Conservation (phyloP, 2,113 vertebrate genomes). For the Zosterops lateralis region DNA sequence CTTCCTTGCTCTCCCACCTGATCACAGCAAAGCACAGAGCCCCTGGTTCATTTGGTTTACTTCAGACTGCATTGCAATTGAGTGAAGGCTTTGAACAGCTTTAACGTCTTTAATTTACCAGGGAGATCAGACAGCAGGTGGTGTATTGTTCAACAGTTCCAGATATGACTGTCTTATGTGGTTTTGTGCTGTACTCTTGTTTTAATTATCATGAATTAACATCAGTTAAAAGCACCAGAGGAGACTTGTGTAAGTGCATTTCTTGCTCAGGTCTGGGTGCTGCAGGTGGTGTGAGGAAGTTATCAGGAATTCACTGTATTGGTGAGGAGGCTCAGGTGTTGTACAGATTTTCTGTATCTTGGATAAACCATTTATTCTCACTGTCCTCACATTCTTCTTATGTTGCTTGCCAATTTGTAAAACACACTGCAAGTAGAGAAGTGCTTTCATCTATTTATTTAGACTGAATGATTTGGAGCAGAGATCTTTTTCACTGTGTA, state of each 20-base stretch:
- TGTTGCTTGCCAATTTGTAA: constrained; percentile 5
- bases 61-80: neutral
- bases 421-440: neutral
- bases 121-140: constrained; percentile 1
- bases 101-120: neutral
- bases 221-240: neutral
- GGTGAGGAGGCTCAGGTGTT: neutral
- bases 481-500: neutral
- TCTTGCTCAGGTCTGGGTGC: neutral
- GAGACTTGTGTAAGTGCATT: neutral
- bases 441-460: constrained; percentile 2
- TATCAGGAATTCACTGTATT: neutral
- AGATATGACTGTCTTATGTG: neutral
- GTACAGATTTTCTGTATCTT: neutral
- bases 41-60: neutral
- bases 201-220: constrained; percentile 7
- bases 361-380: neutral
- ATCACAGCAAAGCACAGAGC: neutral
- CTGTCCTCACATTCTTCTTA: neutral
- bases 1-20: neutral
- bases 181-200: neutral
- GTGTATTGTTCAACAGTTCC: neutral
- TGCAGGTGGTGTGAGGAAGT: neutral
- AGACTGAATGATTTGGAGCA: neutral
- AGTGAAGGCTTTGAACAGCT: neutral